A percentile compares a stretch with the other conserved stretches of the same genome.
Evolutionary conservation across 2,113 vertebrate species (phyloP).

Genomic region (Scomber japonicus): DNA sequence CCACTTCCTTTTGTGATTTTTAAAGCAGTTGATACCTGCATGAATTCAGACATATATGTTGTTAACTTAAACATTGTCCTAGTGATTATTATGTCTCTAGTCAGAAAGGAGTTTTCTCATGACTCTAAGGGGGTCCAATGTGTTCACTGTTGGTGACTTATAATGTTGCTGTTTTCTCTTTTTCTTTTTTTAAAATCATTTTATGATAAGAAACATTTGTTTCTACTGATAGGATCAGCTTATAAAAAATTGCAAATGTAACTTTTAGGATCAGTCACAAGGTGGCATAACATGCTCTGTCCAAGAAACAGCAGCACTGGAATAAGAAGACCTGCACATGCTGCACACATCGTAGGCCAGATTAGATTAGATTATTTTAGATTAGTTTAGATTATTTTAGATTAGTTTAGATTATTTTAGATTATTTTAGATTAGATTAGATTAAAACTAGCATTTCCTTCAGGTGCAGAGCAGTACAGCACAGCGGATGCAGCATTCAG

Average conservation of each 20-base stretch:
- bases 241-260: neutral
- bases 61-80: too few species aligned
- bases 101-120: too few species aligned
- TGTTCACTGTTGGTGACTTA: neutral
- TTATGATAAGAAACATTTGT: neutral
- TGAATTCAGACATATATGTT: too few species aligned
- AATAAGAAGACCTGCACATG: neutral
- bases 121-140: too few species aligned
- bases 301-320: neutral
- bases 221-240: neutral
- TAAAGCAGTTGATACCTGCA: too few species aligned
- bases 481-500: too few species aligned
- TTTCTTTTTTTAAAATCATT: too few species aligned
- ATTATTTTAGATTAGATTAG: constrained; percentile 19
- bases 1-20: too few species aligned
- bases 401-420: constrained; percentile 16
- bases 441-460: neutral
- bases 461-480: too few species aligned
- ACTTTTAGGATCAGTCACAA: neutral
- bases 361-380: constrained; percentile 24
- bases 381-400: constrained; percentile 23
- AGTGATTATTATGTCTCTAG: too few species aligned
- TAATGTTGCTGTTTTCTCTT: neutral
- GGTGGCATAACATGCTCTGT: neutral
- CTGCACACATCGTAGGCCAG: neutral